Evolutionary conservation across 2,113 vertebrate genomes (phyloP).

Genomic region (Phycodurus eques): DNA sequence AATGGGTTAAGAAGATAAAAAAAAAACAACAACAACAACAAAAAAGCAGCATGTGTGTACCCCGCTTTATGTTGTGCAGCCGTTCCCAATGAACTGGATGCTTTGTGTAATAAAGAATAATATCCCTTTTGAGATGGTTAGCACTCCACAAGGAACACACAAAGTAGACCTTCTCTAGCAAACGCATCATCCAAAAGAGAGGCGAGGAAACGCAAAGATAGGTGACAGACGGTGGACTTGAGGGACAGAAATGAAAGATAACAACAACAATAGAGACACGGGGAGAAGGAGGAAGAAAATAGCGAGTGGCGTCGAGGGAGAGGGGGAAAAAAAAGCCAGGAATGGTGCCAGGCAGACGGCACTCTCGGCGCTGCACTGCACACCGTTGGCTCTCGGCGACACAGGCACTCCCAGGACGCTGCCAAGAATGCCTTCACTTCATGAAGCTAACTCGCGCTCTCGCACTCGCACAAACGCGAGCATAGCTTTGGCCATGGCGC

Average conservation of each 20-base stretch:
- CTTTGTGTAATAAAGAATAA: neutral
- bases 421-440: conserved; percentile 51
- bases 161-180: neutral
- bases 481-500: conserved; percentile 3
- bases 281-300: neutral
- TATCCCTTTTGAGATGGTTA: neutral
- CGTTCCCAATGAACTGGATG: neutral
- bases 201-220: neutral
- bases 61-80: neutral
- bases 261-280: conserved; percentile 4
- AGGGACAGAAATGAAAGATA: conserved; percentile 6
- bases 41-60: neutral
- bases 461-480: neutral
- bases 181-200: neutral
- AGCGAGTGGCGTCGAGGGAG: neutral
- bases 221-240: conserved; percentile 16
- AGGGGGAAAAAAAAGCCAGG: conserved; percentile 5
- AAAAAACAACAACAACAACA: no score
- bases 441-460: conserved; percentile 36
- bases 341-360: conserved; percentile 40
- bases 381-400: conserved; percentile 37
- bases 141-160: neutral
- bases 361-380: conserved; percentile 30
- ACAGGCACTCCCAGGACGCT: conserved; percentile 46
- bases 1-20: neutral